Evolutionary conservation across 2,797 vertebrate species (phyloP).

Genomic region (Antennarius maculatus): DNA sequence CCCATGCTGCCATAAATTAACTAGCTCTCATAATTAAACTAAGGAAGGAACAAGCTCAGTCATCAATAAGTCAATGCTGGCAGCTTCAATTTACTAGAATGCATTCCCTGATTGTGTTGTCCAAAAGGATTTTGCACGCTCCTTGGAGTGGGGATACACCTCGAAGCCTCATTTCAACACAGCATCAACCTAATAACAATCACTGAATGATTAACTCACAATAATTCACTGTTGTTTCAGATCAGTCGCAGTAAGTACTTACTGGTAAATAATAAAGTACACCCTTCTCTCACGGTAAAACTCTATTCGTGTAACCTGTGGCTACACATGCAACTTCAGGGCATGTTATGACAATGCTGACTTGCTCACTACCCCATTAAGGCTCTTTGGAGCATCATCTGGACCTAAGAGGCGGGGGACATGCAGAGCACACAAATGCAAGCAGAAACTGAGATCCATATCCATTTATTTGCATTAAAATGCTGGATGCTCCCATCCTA

Average conservation of each 20-base stretch:
- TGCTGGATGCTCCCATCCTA: slow-evolving; percentile 67
- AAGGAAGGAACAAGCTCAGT: slow-evolving; percentile 71
- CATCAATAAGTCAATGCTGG: slow-evolving; percentile 78
- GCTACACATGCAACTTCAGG: slow-evolving; percentile 21
- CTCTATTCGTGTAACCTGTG: slow-evolving; percentile 47
- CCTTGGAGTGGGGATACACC: slow-evolving; percentile 42
- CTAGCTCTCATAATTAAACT: slow-evolving; percentile 79
- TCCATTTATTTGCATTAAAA: slow-evolving; percentile 76
- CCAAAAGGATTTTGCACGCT: slow-evolving; percentile 47
- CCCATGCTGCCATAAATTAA: slow-evolving; percentile 72
- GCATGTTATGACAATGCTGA: slow-evolving; percentile 30
- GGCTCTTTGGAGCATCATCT: slow-evolving; percentile 58
- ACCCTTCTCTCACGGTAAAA: slow-evolving; percentile 46
- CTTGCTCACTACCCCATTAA: slow-evolving; percentile 42
- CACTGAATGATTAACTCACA: slow-evolving; percentile 35
- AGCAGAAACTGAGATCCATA: slow-evolving; percentile 46
- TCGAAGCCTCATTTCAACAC: slow-evolving; percentile 38
- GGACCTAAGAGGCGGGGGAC: slow-evolving; percentile 36
- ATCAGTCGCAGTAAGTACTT: slow-evolving; percentile 40
- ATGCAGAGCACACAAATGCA: slow-evolving; percentile 35
- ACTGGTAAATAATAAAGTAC: slow-evolving; percentile 36
- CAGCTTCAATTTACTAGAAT: slow-evolving; percentile 56
- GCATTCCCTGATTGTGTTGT: slow-evolving; percentile 60
- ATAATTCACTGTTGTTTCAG: slow-evolving; percentile 40
- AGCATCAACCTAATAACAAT: slow-evolving; percentile 49